These are phyloP conservation scores for Sinocyclocheilus rhinocerous DNA, from an alignment of 2,113 vertebrate species.

Conservation along the genomic window DNA sequence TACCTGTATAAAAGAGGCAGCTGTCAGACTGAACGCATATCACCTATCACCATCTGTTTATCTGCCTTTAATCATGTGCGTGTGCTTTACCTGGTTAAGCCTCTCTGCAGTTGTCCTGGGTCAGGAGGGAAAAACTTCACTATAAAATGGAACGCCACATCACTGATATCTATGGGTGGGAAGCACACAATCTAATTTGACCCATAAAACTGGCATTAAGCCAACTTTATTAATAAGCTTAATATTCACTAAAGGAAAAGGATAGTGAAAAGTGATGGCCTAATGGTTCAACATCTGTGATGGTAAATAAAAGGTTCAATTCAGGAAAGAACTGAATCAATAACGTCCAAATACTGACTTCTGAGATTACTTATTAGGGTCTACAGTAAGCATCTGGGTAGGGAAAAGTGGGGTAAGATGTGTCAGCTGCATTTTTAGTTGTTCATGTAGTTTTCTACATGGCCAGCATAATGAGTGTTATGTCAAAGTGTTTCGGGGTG, in stretches of 20 bases:
- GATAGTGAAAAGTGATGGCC: neutral
- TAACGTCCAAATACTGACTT: neutral
- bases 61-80: neutral
- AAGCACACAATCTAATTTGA: slow-evolving; percentile 8
- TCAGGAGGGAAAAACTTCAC: slow-evolving; percentile 99
- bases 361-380: neutral
- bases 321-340: neutral
- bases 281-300: neutral
- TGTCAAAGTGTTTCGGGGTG: neutral
- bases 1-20: slow-evolving; percentile 76
- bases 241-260: neutral
- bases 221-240: neutral
- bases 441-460: neutral
- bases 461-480: neutral
- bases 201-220: neutral
- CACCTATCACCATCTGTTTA: neutral
- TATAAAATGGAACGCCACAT: slow-evolving; percentile 94
- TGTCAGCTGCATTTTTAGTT: neutral
- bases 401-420: slow-evolving; percentile 1
- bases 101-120: slow-evolving; percentile 89
- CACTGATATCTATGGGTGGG: slow-evolving; percentile 73
- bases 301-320: neutral
- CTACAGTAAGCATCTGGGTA: neutral
- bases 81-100: slow-evolving; percentile 86
- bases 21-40: neutral